Evolutionary conservation across 2,113 vertebrate genomes (phyloP).

Genomic region (Myanophis thanlyinensis): DNA sequence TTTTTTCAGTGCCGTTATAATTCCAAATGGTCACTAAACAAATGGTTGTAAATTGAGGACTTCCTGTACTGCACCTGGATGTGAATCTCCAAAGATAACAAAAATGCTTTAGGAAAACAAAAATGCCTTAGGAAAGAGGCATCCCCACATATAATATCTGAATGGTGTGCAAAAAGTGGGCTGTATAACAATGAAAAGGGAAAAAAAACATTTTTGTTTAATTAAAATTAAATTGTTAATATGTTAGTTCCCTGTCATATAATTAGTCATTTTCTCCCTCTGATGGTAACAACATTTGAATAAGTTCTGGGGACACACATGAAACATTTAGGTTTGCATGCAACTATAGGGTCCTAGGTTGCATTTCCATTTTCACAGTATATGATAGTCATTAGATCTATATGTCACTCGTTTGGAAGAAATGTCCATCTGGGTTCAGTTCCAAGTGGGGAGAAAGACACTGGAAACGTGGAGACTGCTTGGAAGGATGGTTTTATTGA

Average conservation of each 20-base stretch:
- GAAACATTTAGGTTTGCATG: background rate
- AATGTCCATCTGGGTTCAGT: too few species aligned
- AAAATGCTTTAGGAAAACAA: background rate
- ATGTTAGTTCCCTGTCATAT: background rate
- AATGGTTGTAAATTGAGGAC: background rate
- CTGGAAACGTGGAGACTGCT: too few species aligned
- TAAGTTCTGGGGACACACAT: background rate
- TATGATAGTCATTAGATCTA: background rate
- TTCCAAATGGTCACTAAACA: background rate
- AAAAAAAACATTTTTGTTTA: background rate
- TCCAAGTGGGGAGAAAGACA: too few species aligned
- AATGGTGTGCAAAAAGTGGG: background rate
- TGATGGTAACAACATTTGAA: background rate
- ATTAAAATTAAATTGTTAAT: background rate
- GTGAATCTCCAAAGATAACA: background rate
- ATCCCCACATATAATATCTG: background rate
- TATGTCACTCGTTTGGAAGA: too few species aligned
- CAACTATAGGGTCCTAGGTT: background rate
- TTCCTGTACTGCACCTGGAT: background rate
- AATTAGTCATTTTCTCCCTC: background rate
- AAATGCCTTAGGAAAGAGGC: background rate
- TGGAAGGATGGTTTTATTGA: too few species aligned
- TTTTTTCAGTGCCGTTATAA: background rate
- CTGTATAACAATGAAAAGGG: background rate
- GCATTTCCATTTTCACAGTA: background rate